Evolutionary conservation across 2,797 vertebrate species (phyloP).

Genomic region (Etheostoma perlongum): DNA sequence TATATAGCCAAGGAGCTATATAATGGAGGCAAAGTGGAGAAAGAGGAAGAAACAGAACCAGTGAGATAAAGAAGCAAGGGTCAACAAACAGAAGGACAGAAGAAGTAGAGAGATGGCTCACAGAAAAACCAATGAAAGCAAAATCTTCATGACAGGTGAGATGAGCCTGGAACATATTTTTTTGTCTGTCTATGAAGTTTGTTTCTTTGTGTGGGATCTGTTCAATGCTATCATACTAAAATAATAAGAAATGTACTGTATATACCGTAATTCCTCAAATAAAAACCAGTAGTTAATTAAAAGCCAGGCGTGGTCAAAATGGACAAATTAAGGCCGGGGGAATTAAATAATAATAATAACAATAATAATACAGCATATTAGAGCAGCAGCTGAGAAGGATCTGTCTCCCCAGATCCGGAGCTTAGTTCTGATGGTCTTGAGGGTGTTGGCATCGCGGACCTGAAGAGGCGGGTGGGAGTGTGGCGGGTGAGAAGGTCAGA

Average conservation of each 20-base stretch:
- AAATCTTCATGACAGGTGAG: constrained; percentile 78
- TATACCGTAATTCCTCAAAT: neutral
- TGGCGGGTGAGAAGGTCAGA: too few relatives aligned
- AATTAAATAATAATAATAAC: too few relatives aligned
- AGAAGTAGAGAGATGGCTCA: constrained; percentile 64
- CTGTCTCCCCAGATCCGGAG: too few relatives aligned
- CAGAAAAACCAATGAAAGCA: constrained; percentile 45
- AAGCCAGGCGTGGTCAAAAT: too few relatives aligned
- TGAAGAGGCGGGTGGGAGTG: too few relatives aligned
- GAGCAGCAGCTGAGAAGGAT: too few relatives aligned
- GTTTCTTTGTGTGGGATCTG: neutral
- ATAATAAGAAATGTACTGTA: neutral
- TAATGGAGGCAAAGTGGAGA: constrained; percentile 40
- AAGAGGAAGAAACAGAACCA: constrained; percentile 5
- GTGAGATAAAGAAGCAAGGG: neutral
- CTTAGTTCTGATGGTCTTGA: too few relatives aligned
- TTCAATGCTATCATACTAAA: neutral
- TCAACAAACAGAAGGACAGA: neutral
- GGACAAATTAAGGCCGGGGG: too few relatives aligned
- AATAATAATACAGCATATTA: too few relatives aligned
- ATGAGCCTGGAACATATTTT: neutral
- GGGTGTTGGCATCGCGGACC: too few relatives aligned
- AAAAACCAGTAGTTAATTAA: too few relatives aligned
- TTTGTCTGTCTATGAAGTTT: too few relatives aligned
- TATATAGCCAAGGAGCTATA: constrained; percentile 53